Percentiles rank a stretch among this genome's conserved stretches.
Evolutionary conservation across 1,140 invertebrate species (phyloP).

Genomic region (Araneus ventricosus): DNA sequence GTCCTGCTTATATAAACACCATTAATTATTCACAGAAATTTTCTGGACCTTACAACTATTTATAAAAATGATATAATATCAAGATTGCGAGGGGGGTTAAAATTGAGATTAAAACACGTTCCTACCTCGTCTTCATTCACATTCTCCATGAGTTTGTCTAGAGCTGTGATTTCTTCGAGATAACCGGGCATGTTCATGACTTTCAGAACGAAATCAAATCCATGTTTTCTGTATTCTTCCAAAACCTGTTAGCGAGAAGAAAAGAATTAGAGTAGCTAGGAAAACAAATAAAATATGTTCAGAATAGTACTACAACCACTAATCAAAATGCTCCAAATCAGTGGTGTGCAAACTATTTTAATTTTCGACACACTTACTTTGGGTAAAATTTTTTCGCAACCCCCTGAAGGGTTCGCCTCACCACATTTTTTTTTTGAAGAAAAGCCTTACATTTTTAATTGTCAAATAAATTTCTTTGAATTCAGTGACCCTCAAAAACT

Average conservation of each 20-base stretch:
- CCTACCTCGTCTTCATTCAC: conserved; percentile 72
- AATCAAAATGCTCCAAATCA: too few species aligned
- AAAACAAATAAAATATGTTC: background rate
- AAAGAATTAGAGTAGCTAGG: background rate
- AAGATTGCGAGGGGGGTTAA: background rate
- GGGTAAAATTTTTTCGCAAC: too few species aligned
- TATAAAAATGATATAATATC: background rate
- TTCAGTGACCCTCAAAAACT: too few species aligned
- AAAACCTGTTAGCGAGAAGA: conserved; percentile 83
- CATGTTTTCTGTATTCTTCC: conserved; percentile 84
- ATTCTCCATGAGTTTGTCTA: conserved; percentile 85
- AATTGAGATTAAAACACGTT: background rate
- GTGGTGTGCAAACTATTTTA: too few species aligned
- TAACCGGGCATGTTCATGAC: conserved; percentile 92
- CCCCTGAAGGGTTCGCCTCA: too few species aligned
- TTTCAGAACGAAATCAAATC: conserved; percentile 89
- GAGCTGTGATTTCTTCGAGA: conserved; percentile 92
- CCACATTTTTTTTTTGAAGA: too few species aligned
- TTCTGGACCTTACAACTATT: background rate
- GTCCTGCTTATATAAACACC: background rate
- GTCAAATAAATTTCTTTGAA: too few species aligned
- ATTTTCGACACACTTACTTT: too few species aligned
- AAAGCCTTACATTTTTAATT: too few species aligned
- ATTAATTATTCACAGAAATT: background rate
- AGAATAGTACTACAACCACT: background rate